A percentile compares a stretch with the other conserved stretches of the same genome.
Evolutionary conservation across 2,888 invertebrate genomes (phyloP).

Genomic region (Ophion obscuratus): DNA sequence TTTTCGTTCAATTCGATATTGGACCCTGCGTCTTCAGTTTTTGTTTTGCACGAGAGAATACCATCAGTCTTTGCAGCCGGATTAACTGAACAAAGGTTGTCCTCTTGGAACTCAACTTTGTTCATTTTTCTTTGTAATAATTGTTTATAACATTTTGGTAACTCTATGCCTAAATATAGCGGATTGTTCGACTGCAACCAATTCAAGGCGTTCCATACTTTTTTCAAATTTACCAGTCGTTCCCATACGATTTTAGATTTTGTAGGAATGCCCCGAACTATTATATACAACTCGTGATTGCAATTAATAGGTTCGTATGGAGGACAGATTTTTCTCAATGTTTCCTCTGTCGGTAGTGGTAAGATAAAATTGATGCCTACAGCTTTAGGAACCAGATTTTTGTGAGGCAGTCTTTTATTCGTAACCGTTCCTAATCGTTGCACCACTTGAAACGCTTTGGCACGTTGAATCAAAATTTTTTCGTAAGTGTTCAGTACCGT

Average conservation of each 20-base stretch:
- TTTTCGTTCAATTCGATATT: background rate
- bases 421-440: constrained; percentile 74
- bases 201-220: constrained; percentile 72
- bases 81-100: background rate
- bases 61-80: too few relatives aligned
- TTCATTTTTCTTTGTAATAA: constrained; percentile 72
- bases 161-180: too few relatives aligned
- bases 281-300: constrained; percentile 75
- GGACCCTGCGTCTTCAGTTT: too few relatives aligned
- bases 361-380: constrained; percentile 66
- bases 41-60: too few relatives aligned
- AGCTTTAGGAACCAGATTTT: constrained; percentile 44
- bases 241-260: constrained; percentile 75
- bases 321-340: constrained; percentile 73
- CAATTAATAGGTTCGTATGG: constrained; percentile 73
- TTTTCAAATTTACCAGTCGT: constrained; percentile 72
- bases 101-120: constrained; percentile 70
- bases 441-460: constrained; percentile 63
- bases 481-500: constrained; percentile 71
- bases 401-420: constrained; percentile 72
- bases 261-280: constrained; percentile 75
- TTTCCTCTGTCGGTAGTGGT: constrained; percentile 75
- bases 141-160: constrained; percentile 44
- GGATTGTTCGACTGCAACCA: constrained; percentile 69
- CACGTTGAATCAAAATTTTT: constrained; percentile 70